These are phyloP conservation scores for Lithobius niger DNA, from an alignment of 1,140 invertebrate species.

Conservation along the genomic window DNA sequence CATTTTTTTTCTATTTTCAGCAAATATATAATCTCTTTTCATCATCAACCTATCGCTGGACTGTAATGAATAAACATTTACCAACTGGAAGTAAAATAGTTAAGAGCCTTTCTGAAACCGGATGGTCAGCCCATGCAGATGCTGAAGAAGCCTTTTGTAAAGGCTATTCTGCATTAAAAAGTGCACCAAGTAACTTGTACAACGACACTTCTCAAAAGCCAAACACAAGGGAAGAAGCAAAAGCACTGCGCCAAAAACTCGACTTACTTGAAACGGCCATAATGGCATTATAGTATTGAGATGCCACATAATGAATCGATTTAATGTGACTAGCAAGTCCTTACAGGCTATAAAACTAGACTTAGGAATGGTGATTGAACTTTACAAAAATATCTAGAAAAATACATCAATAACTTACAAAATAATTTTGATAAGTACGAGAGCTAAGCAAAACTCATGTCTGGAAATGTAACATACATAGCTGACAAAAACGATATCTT, in stretches of 20 bases:
- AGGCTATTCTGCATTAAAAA: not conserved
- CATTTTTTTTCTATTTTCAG: not conserved
- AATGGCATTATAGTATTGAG: not conserved
- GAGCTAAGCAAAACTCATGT: not conserved
- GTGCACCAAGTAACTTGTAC: not conserved
- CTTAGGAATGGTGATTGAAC: not conserved
- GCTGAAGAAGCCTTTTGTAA: too few relatives aligned
- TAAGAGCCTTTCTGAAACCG: conserved; percentile 2
- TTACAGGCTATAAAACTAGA: not conserved
- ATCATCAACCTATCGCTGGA: not conserved
- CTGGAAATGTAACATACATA: not conserved
- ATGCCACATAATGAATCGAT: not conserved
- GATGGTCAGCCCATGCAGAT: not conserved
- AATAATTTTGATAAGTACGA: not conserved
- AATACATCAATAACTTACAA: not conserved
- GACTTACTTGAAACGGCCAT: not conserved
- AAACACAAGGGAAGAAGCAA: not conserved
- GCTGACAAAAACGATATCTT: not conserved
- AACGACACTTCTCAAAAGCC: not conserved
- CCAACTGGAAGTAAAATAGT: not conserved
- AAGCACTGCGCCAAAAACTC: not conserved
- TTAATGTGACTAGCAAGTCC: not conserved
- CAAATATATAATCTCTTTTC: not conserved
- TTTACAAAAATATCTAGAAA: conserved; percentile 1
- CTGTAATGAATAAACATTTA: not conserved